Evolutionary conservation across 2,797 vertebrate species (phyloP), one percentile per base, ranked within the genome.

Genomic region (Protosalanx chinensis): DNA sequence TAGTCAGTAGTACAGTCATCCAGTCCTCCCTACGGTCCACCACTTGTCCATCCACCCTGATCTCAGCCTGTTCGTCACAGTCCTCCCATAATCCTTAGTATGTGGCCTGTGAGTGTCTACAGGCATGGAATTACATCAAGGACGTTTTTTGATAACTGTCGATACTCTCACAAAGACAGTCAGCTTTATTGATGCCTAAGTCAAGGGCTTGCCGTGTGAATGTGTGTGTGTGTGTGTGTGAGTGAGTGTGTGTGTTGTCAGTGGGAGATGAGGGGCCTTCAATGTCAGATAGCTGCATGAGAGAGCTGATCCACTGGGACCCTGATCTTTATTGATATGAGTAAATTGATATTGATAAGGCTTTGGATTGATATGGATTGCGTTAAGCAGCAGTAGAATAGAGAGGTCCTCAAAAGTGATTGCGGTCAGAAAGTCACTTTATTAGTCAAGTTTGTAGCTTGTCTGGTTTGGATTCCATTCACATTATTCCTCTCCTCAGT

Each of bases 331-430:
- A 98, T 96, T 95, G 95, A 95, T 96, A 97, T 94, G 90, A 94
- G 94, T 93, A 97, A 97, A 98, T 95, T 94, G 94, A 95, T 96
- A 97, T 97, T 95, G 95, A 98, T 96, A 96, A 94, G 91, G 92
- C 92, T 95, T 94, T 95, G 87, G 83, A 93, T 92, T 92, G 88
- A 88, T 91, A 93, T 93, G 88, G 95, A 97, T 95, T 91, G 93
- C 79, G 88, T 86, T 81, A 87, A 85, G 89, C 92, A 91, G 92
- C 88, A 85, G 91, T 90, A 93, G 93, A 93, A 93, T 92, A 94
- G 89, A 92, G 90, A 90, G 89, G 86, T 90, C 86, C 81, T 89
- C 90, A 84, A 88, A 82, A 84, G 87, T 84, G 85, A 81, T 87
- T 82, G 87, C 79, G 78, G 83, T 81, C 84, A 86, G 81, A 86